Base-by-base conservation (phyloP, 2,113 vertebrate species). In the Columba janthina region DNA sequence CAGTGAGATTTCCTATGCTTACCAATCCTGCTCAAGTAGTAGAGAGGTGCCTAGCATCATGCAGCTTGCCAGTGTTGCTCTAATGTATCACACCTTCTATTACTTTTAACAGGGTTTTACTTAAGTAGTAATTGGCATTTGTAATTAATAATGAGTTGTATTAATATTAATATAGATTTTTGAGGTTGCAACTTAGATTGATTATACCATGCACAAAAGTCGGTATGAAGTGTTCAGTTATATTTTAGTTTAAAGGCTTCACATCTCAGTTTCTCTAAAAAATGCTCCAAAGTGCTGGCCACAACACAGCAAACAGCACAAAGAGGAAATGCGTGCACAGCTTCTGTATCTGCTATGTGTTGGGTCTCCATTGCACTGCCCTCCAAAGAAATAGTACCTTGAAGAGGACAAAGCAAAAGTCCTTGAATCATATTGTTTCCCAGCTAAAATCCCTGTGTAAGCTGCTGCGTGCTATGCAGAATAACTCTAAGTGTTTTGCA, bases 181-280 rank as follows among this genome's bases (percentile, higher is more conserved):
- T 58, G 29, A 95, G 82, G 66, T 16, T 89, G 29, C 61, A 85
- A 89, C 71, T 87, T 85, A 62, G 70, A 91, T 83, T 86, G 19
- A 61, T 67, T 76, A 66, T 66, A 78, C 24, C 89, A 90, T 91
- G 79, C 88, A 84, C 93, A 71, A 40, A 53, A 82, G 44, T 78
- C 42, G 36, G n/a, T 64, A 44, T 90, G 64, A 87, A 80, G 57
- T 73, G 54, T 81, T 76, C 17, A 32, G 64, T 85, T 84, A 48
- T 90, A n/a, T 72, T 92, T 88, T 32, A 76, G 18, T 88, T 94
- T 74, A 90, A 93, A 94, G 88, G 65, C 86, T 69, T 84, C 22
- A 21, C 72, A 77, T 61, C 77, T 93, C 77, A 15, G 34, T 71
- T 74, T 94, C 70, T 94, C 86, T 88, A 75, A 81, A 89, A 96